Evolutionary conservation across 2,113 vertebrate genomes (phyloP).

Genomic region (Hippopotamus amphibius): DNA sequence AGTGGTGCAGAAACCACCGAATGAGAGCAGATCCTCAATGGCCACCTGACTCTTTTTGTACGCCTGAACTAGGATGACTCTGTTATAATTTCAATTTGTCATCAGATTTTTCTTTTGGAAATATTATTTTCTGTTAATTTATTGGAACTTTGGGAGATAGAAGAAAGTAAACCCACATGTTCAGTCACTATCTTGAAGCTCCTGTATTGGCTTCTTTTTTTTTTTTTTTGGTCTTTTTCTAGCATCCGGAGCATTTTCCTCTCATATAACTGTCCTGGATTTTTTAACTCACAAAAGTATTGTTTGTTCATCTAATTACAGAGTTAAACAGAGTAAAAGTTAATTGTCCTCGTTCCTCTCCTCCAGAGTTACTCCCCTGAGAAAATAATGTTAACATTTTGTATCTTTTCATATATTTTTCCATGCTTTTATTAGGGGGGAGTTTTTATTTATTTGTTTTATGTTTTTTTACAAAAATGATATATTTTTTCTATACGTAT

Average conservation of each 20-base stretch:
- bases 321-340: neutral
- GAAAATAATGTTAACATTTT: constrained; percentile 25
- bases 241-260: neutral
- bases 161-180: neutral
- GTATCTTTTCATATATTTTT: neutral
- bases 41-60: no score
- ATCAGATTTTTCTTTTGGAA: neutral
- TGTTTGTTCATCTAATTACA: neutral
- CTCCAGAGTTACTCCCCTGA: neutral
- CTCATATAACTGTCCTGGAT: neutral
- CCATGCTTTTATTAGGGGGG: neutral
- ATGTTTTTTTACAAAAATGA: neutral
- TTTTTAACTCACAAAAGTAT: neutral
- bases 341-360: neutral
- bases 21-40: no score
- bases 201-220: neutral
- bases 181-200: neutral
- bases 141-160: neutral
- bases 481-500: neutral
- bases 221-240: neutral
- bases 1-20: no score
- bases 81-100: no score
- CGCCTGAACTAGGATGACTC: no score
- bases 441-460: neutral
- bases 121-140: neutral